Percentiles rank a stretch among this genome's conserved stretches.
Conservation (phyloP, 2,113 vertebrate genomes). For the Malurus melanocephalus region DNA sequence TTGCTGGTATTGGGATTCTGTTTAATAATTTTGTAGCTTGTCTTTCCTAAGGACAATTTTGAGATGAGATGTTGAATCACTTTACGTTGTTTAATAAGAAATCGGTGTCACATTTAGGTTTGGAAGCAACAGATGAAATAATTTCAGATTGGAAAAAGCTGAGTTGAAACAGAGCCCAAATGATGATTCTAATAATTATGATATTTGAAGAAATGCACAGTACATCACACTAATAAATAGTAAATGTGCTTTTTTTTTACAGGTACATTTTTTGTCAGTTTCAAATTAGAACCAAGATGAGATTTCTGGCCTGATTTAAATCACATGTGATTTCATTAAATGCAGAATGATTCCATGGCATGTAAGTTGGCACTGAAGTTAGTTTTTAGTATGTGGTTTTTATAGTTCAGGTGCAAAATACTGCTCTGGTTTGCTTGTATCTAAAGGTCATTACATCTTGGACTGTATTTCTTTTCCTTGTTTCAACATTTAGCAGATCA, state of each 20-base stretch:
- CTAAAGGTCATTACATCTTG: slow-evolving; percentile 1
- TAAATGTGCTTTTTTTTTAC: neutral
- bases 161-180: neutral
- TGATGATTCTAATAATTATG: neutral
- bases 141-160: neutral
- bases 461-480: slow-evolving; percentile 8
- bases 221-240: neutral
- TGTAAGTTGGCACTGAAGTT: slow-evolving; percentile 15
- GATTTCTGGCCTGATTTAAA: slow-evolving; percentile 5
- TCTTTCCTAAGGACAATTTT: neutral
- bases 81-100: neutral
- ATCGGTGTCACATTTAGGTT: neutral
- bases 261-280: neutral
- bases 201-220: neutral
- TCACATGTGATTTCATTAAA: slow-evolving; percentile 1
- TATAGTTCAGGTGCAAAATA: slow-evolving; percentile 53
- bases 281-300: neutral
- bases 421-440: neutral
- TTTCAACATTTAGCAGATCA: slow-evolving; percentile 26
- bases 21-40: neutral
- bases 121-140: neutral
- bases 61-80: neutral
- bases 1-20: neutral
- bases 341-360: neutral
- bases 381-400: slow-evolving; percentile 13